Percentiles rank a stretch among this genome's conserved stretches.
Conservation (phyloP, 2,888 invertebrate genomes). For the Pollenia labialis region DNA sequence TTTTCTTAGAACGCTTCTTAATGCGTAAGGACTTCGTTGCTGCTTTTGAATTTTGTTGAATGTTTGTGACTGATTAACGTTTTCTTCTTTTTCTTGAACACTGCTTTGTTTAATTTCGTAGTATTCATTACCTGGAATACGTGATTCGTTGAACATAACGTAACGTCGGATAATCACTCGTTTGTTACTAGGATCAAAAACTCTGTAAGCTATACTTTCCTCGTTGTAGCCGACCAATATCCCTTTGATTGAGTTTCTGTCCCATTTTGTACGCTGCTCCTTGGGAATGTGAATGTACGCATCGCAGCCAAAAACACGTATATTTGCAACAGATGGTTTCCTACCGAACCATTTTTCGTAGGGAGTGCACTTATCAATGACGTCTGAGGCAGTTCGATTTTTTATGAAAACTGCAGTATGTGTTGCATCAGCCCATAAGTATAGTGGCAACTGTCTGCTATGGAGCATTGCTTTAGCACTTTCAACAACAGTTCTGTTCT, state of each 20-base stretch:
- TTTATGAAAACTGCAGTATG: no score
- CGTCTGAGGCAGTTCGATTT: no score
- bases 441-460: neutral
- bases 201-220: no score
- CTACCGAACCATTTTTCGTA: no score
- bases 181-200: no score
- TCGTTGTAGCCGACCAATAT: no score
- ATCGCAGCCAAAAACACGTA: no score
- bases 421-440: no score
- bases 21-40: slow-evolving; percentile 37
- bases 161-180: no score
- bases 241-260: neutral
- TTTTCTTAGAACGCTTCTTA: slow-evolving; percentile 28
- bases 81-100: neutral
- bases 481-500: neutral
- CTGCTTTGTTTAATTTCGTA: neutral
- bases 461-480: slow-evolving; percentile 22
- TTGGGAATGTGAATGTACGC: neutral
- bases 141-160: no score
- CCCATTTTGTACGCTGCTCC: no score
- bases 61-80: neutral
- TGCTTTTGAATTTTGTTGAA: neutral
- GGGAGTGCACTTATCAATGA: no score
- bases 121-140: neutral
- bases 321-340: slow-evolving; percentile 1